These are phyloP conservation scores for Acleris cristana DNA, from an alignment of 2,888 invertebrate species.

Conservation along the genomic window DNA sequence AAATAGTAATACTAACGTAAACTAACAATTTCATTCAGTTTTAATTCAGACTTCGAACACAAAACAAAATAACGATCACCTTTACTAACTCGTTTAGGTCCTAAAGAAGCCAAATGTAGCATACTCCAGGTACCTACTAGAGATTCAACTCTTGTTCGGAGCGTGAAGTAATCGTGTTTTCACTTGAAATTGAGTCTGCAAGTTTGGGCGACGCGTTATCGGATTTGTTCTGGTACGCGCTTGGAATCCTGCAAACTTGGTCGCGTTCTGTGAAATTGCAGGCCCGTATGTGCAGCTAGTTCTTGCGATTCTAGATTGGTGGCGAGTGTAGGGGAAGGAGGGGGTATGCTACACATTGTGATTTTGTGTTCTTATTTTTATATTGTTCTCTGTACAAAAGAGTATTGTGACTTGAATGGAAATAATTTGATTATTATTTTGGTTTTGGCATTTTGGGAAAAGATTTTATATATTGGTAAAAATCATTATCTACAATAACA, in stretches of 20 bases:
- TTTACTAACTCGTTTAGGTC: constrained; percentile 24
- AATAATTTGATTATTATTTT: too few relatives aligned
- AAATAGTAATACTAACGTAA: neutral
- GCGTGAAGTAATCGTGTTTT: constrained; percentile 71
- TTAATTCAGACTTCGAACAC: constrained; percentile 5
- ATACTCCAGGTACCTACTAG: constrained; percentile 34
- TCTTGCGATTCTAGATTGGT: constrained; percentile 26
- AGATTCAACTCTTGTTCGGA: constrained; percentile 52
- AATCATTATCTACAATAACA: too few relatives aligned
- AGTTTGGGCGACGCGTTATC: constrained; percentile 76
- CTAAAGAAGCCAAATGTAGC: constrained; percentile 25
- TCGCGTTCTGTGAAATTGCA: constrained; percentile 34
- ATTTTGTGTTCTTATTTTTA: neutral
- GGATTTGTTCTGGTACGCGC: constrained; percentile 76
- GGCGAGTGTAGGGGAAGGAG: neutral
- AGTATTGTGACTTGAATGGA: neutral
- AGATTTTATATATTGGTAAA: too few relatives aligned
- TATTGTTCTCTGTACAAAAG: neutral
- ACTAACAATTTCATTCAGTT: neutral
- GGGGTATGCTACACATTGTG: neutral
- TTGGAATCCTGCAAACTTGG: constrained; percentile 54
- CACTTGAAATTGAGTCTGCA: constrained; percentile 73
- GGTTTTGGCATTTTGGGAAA: too few relatives aligned
- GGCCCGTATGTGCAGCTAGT: constrained; percentile 33
- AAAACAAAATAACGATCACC: constrained; percentile 1